Conservation (phyloP, 2,113 vertebrate genomes). For the Thomomys bottae region DNA sequence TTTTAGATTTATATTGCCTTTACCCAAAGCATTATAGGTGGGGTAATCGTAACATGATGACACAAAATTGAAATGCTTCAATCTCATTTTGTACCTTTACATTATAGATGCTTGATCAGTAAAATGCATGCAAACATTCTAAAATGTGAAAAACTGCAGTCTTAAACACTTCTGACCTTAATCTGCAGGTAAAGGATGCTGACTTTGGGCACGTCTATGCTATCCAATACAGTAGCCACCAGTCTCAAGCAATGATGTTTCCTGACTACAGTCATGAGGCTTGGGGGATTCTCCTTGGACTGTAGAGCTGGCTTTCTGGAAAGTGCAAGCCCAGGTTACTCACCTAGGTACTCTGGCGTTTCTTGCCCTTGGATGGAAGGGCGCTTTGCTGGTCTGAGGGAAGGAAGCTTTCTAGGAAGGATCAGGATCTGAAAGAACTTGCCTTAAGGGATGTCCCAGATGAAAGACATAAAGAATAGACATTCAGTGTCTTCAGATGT, state of each 20-base stretch:
- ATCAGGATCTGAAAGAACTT: background rate
- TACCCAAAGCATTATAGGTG: background rate
- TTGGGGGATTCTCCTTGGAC: background rate
- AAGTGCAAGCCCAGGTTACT: background rate
- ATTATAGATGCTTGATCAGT: background rate
- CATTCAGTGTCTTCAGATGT: slow-evolving; percentile 48
- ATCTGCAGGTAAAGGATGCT: background rate
- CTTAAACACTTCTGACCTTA: background rate
- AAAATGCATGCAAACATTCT: background rate
- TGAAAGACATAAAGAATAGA: background rate
- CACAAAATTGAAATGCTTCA: background rate
- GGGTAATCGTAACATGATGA: background rate
- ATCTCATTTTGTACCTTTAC: background rate
- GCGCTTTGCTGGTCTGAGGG: background rate
- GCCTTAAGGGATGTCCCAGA: background rate
- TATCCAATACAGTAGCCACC: background rate
- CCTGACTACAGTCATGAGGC: background rate
- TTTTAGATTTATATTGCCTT: background rate
- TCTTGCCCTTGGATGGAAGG: background rate
- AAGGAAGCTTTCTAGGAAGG: background rate
- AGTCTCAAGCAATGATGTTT: background rate
- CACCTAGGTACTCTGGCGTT: background rate
- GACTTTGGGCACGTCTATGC: background rate
- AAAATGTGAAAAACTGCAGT: background rate
- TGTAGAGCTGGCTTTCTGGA: background rate